Conservation (phyloP, 2,888 invertebrate genomes). For the Calliopum simillimum region DNA sequence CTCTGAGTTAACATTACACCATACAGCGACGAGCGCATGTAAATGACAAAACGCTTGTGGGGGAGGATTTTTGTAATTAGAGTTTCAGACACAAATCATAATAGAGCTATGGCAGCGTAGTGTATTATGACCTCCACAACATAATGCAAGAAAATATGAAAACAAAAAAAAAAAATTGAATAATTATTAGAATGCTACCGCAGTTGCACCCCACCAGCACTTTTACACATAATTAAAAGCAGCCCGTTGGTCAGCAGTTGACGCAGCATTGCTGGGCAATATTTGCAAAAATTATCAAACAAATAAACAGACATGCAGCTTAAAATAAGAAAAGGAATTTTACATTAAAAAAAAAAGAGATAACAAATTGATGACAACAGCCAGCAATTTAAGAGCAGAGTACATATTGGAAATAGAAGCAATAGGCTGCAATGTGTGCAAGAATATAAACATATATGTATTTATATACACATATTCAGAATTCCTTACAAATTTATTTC, state of each 20-base stretch:
- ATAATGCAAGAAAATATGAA: neutral
- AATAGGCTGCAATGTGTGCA: neutral
- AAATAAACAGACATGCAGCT: neutral
- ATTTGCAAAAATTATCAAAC: neutral
- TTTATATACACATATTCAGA: too few species aligned
- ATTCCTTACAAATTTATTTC: neutral
- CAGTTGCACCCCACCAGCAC: neutral
- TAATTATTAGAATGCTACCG: conserved; percentile 14
- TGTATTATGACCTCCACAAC: conserved; percentile 14
- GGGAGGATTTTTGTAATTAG: conserved; percentile 1
- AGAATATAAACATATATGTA: too few species aligned
- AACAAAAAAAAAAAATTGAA: neutral
- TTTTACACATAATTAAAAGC: neutral
- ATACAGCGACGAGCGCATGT: too few species aligned
- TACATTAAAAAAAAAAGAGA: neutral
- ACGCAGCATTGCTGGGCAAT: neutral
- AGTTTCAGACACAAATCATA: neutral
- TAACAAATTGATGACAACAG: neutral
- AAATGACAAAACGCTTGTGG: conserved; percentile 3
- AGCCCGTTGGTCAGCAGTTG: neutral
- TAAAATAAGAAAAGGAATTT: neutral
- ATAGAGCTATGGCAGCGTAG: neutral
- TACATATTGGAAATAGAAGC: neutral
- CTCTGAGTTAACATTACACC: neutral
- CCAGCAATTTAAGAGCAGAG: neutral